Percentiles rank a stretch among this genome's conserved stretches.
Conservation (phyloP, 2,888 invertebrate genomes). For the Metellina segmentata region DNA sequence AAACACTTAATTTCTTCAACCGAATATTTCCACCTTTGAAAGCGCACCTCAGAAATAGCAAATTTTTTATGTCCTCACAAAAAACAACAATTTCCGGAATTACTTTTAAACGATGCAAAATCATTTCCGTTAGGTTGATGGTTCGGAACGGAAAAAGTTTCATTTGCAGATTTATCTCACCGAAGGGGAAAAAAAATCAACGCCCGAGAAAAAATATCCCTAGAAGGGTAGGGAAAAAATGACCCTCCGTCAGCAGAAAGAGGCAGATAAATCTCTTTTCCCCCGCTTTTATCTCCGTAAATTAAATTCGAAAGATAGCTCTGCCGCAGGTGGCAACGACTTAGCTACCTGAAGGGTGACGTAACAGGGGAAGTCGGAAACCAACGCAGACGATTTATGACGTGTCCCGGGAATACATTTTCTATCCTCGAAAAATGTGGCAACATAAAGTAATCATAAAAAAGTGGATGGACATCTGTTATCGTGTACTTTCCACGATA, state of each 20-base stretch:
- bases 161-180: conserved; percentile 31
- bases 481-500: conserved; percentile 61
- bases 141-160: not conserved
- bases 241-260: conserved; percentile 48
- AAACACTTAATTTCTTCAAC: not conserved
- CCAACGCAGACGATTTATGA: conserved; percentile 53
- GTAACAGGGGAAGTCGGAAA: conserved; percentile 44
- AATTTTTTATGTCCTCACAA: not conserved
- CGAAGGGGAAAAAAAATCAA: not conserved
- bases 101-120: not conserved
- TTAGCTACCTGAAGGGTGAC: conserved; percentile 48
- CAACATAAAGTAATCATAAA: conserved; percentile 63
- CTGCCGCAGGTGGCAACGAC: conserved; percentile 38
- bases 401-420: conserved; percentile 57
- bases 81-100: not conserved
- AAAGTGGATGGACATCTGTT: conserved; percentile 55
- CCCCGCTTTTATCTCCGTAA: conserved; percentile 54
- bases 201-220: conserved; percentile 16
- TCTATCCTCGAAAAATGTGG: conserved; percentile 40
- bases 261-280: conserved; percentile 58
- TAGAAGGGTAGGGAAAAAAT: conserved; percentile 25
- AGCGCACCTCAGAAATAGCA: not conserved
- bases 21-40: not conserved
- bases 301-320: conserved; percentile 63
- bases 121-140: not conserved